Evolutionary conservation across 2,113 vertebrate species (phyloP), one percentile per base, ranked within the genome.

Genomic region (Limnothrissa miodon): DNA sequence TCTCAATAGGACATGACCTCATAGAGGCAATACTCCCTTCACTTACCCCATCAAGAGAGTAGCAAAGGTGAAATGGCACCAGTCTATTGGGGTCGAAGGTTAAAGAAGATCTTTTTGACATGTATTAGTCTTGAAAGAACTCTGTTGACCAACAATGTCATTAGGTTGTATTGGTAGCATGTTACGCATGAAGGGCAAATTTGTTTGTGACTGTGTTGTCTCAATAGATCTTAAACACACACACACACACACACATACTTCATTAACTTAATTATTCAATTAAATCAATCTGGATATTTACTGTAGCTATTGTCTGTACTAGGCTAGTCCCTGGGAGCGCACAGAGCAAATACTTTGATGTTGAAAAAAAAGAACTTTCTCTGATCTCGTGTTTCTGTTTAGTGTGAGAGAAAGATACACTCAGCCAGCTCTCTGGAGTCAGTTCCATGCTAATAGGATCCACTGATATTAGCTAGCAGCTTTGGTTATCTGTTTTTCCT

Each of bases 11-110:
- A 80, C 79, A 83, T 80, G 78, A 83, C 39, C 42, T 79, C 56
- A n/a, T 39, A 51, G 23, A 74, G 23, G 46, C 42, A 39, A 44
- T 3, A 80, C n/a, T 10, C 5, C 80, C 70, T 84, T 84, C 59
- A 82, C 36, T 86, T 78, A 84, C 82, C 79, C 80, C 80, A 53
- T 83, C 81, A 39, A 87, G 42, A 81, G 62, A 62, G 82, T 51
- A 29, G 15, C 25, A 83, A 39, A 78, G 66, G 66, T 36, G 29
- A 80, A 82, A 56, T 42, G 80, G 62, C 80, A 82, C 80, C 80
- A 82, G 66, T 74, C 48, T 4, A 78, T 48, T 51, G 78, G 45
- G 79, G 81, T 81, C 83, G 86, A 10, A 62, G 82, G 44, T 80
- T 79, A 15, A 33, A 4, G 66, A 74, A 36, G 29, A 74, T 74